Evolutionary conservation across 2,888 invertebrate species (phyloP).

Genomic region (Drosophila fungiperda): DNA sequence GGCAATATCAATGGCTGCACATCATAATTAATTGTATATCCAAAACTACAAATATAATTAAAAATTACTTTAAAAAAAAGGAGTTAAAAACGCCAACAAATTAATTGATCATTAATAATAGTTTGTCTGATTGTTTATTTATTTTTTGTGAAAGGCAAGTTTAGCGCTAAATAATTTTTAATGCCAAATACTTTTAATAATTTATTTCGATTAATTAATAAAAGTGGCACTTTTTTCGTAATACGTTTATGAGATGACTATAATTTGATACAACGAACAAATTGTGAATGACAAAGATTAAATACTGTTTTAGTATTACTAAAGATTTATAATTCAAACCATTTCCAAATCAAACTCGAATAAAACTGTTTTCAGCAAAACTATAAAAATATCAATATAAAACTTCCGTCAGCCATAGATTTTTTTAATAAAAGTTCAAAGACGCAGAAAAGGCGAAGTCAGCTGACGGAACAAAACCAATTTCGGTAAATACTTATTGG

Average conservation of each 20-base stretch:
- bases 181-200: neutral
- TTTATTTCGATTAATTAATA: constrained; percentile 15
- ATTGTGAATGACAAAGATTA: no score
- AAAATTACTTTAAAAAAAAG: no score
- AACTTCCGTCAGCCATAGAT: constrained; percentile 57
- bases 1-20: constrained; percentile 17
- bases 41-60: constrained; percentile 1
- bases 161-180: neutral
- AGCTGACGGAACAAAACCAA: constrained; percentile 36
- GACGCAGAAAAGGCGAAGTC: constrained; percentile 9
- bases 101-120: constrained; percentile 67
- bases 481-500: constrained; percentile 62
- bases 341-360: neutral
- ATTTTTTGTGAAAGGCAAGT: neutral
- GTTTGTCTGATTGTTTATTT: constrained; percentile 24
- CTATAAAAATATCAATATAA: constrained; percentile 20
- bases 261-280: neutral
- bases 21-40: constrained; percentile 28
- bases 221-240: neutral
- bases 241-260: neutral
- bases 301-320: neutral
- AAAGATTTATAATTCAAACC: neutral
- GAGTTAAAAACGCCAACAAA: constrained; percentile 32
- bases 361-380: neutral
- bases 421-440: constrained; percentile 70